phyloP scores from a whole-genome alignment of 2,113 vertebrate species.

The Egretta garzetta region DNA sequence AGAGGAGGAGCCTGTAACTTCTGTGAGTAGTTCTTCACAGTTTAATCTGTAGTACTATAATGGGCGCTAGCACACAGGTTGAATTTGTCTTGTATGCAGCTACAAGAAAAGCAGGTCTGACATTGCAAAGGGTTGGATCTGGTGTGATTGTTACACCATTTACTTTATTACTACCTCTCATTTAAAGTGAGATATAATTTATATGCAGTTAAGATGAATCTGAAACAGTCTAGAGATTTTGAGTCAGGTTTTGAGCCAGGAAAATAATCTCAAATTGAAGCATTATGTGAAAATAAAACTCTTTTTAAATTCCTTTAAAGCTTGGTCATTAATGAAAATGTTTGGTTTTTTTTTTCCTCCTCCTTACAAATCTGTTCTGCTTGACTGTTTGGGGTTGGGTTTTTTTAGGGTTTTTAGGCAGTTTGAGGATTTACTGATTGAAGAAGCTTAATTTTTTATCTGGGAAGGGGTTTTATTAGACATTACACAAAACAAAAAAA shows the following conservation, averaged over 20 bases:
- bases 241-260: background rate
- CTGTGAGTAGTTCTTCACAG: background rate
- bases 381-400: background rate
- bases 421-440: background rate
- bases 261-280: background rate
- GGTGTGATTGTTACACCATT: background rate
- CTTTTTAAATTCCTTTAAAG: background rate
- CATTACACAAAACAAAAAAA: background rate
- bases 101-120: background rate
- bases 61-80: background rate
- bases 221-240: background rate
- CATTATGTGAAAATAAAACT: background rate
- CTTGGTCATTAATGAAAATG: background rate
- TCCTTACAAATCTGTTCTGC: background rate
- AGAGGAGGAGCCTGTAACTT: background rate
- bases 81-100: background rate
- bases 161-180: background rate
- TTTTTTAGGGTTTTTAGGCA: background rate
- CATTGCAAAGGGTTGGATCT: background rate
- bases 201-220: accelerated
- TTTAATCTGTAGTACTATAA: background rate
- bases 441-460: background rate
- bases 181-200: background rate
- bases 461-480: background rate
- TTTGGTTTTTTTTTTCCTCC: too few species aligned